These are phyloP conservation scores for Molothrus aeneus DNA, from an alignment of 2,797 vertebrate genomes.

Conservation along the genomic window DNA sequence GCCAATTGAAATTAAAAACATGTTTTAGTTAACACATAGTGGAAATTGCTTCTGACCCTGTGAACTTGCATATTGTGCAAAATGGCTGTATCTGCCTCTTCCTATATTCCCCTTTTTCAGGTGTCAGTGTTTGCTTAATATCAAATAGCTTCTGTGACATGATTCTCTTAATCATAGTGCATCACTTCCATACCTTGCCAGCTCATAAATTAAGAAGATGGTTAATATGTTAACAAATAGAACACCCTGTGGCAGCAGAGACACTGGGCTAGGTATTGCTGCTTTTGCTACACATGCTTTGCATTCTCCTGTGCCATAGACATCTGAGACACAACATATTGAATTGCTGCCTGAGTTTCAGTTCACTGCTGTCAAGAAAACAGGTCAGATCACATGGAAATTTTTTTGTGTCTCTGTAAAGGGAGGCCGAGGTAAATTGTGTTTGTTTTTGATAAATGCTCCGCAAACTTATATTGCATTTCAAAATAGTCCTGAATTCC, in stretches of 20 bases:
- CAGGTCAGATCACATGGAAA: conserved; percentile 7
- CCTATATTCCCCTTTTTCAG: not conserved
- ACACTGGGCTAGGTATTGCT: not conserved
- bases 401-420: conserved; percentile 2
- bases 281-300: not conserved
- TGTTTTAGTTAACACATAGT: not conserved
- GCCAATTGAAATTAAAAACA: conserved; percentile 47
- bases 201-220: not conserved
- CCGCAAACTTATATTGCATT: not conserved
- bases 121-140: not conserved
- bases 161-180: not conserved
- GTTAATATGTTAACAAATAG: not conserved
- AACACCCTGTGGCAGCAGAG: not conserved
- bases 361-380: conserved; percentile 21
- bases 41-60: conserved; percentile 37
- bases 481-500: not conserved
- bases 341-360: conserved; percentile 10
- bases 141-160: not conserved
- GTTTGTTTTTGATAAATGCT: conserved; percentile 3
- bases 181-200: not conserved
- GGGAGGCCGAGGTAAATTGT: not conserved
- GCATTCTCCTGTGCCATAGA: not conserved
- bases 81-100: not conserved
- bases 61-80: not conserved
- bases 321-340: not conserved